Conservation (phyloP, 2,797 vertebrate species). For the Nannoperca australis region DNA sequence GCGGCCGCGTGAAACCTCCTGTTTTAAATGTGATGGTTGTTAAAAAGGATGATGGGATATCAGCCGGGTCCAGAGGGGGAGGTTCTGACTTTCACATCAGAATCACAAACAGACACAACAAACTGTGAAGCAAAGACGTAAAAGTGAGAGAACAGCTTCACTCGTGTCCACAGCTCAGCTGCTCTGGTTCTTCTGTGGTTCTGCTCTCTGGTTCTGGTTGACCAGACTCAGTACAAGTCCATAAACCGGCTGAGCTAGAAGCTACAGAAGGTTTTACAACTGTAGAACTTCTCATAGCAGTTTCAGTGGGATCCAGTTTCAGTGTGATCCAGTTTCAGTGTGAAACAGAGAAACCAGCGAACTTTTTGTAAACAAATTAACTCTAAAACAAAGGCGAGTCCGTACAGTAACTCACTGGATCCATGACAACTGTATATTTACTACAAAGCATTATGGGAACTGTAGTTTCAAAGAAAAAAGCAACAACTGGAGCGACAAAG, state of each 20-base stretch:
- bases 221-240: no score
- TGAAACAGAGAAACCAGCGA: neutral
- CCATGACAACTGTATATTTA: neutral
- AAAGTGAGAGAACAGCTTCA: accelerated
- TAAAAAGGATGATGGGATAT: slow-evolving; percentile 37
- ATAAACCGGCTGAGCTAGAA: no score
- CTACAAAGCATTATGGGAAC: neutral
- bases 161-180: no score
- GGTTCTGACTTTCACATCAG: slow-evolving; percentile 48
- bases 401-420: neutral
- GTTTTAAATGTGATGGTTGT: slow-evolving; percentile 38
- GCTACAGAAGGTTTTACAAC: no score
- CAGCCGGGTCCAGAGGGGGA: slow-evolving; percentile 7
- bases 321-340: no score
- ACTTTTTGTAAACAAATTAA: neutral
- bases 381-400: neutral
- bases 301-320: neutral
- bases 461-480: neutral
- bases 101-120: slow-evolving; percentile 7
- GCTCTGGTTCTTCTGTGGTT: no score
- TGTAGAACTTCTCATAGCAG: no score
- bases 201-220: no score
- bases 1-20: slow-evolving; percentile 35
- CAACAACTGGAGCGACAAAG: neutral
- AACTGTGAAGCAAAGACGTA: neutral